A percentile compares a stretch with the other conserved stretches of the same genome.
phyloP scores from a whole-genome alignment of 2,797 vertebrate species.

The Sibirionetta formosa region DNA sequence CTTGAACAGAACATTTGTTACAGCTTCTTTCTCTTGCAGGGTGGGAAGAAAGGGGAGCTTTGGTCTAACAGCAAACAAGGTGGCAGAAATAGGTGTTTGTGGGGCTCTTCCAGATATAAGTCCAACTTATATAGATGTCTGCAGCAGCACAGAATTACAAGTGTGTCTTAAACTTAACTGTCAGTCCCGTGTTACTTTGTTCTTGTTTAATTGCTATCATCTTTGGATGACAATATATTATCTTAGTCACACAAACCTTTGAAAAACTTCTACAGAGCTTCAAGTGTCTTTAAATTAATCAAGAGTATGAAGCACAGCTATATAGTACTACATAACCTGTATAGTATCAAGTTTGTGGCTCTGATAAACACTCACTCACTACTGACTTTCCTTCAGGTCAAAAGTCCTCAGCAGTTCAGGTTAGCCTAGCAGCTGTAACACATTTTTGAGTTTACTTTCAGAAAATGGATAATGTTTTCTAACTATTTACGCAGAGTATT shows the following conservation, averaged over 20 bases:
- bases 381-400: not conserved
- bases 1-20: not conserved
- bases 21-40: not conserved
- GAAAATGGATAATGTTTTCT: not conserved
- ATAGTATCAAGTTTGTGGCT: not conserved
- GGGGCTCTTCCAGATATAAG: constrained; percentile 14
- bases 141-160: not conserved
- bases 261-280: not conserved
- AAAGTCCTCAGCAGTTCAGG: not conserved
- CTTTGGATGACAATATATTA: not conserved
- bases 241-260: not conserved
- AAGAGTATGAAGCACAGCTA: not conserved
- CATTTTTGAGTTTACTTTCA: not conserved
- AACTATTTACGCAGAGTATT: not conserved
- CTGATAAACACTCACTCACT: constrained; percentile 16
- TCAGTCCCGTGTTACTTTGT: not conserved
- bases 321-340: not conserved
- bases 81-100: constrained; percentile 11
- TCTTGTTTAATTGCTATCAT: not conserved
- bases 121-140: constrained; percentile 43
- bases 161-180: not conserved
- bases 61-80: constrained; percentile 14
- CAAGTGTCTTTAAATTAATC: constrained; percentile 2
- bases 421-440: not conserved
- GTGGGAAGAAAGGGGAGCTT: not conserved